Percentiles rank a stretch among this genome's conserved stretches.
Evolutionary conservation across 1,140 invertebrate species (phyloP).

Genomic region (Hyles vespertilio): DNA sequence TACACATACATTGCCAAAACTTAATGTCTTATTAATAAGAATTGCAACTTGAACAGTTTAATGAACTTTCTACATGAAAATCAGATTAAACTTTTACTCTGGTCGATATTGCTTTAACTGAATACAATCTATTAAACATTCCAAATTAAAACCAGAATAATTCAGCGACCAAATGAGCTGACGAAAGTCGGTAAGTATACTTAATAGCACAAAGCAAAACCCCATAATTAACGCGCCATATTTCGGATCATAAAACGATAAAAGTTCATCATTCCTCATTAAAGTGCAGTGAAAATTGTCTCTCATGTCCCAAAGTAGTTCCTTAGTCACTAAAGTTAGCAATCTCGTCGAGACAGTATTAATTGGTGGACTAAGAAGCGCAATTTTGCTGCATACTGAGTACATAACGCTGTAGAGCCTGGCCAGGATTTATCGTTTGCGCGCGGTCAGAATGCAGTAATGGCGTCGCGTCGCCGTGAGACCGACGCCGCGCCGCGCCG

Average conservation of each 20-base stretch:
- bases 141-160: too few relatives aligned
- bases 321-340: slow-evolving; percentile 40
- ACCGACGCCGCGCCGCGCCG: slow-evolving; percentile 13
- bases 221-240: slow-evolving; percentile 1
- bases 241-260: not conserved
- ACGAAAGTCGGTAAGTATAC: too few relatives aligned
- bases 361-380: slow-evolving; percentile 38
- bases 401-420: slow-evolving; percentile 37
- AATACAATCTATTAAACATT: too few relatives aligned
- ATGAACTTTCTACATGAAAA: too few relatives aligned
- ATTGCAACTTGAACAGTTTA: too few relatives aligned
- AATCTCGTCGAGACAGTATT: slow-evolving; percentile 34
- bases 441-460: slow-evolving; percentile 49
- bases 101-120: too few relatives aligned
- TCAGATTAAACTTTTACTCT: too few relatives aligned
- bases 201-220: not conserved
- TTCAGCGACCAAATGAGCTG: too few relatives aligned
- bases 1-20: too few relatives aligned
- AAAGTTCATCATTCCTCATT: too few relatives aligned
- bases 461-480: slow-evolving; percentile 32
- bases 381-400: slow-evolving; percentile 40
- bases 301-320: slow-evolving; percentile 1
- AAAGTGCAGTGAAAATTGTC: too few relatives aligned
- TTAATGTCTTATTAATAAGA: too few relatives aligned
- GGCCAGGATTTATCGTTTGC: slow-evolving; percentile 43